Evolutionary conservation across 2,113 vertebrate species (phyloP), one percentile per base, ranked within the genome.

Genomic region (Poeciliopsis prolifica): DNA sequence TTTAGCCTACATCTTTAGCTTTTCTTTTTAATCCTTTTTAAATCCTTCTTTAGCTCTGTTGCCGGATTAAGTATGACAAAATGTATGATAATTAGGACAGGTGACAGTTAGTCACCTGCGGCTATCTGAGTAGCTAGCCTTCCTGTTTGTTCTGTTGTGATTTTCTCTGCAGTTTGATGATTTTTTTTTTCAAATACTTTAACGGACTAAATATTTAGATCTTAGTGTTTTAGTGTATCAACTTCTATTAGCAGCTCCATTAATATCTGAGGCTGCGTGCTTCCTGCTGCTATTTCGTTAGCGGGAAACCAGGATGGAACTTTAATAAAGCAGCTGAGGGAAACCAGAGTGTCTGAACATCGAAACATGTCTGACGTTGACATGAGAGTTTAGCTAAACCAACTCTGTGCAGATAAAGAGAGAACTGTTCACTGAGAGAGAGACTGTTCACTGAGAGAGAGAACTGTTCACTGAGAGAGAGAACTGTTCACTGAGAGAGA

Each of bases 301-400:
- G 76, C 77, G 82, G 48, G 51, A 31, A 73, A 14, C 33, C 51
- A 19, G 58, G 51, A 58, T 3, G 51, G 29, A 63, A 33, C 33
- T 79, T 77, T 75, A 85, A 81, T 76, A 80, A 77, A 73, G 68
- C 70, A 77, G 72, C 68, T 75, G 85, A 89, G 82, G 74, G 77
- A 84, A 82, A 71, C 76, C 83, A 87, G 78, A 84, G 72, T 71
- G 72, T 2, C 15, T 0, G 66, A 70, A 70, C 68, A 33, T 71
- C 9, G 48, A 72, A 87, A 85, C 85, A 75, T 19, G 8, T 48
- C 74, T 75, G 68, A 80, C 68, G 65, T 66, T 76, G 72, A 54
- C 51, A 15, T 70, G 8, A 58, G 40, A 44, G 22, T 58, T 61
- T 61, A 63, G 62, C 78, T 85, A 80, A 79, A 71, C 81, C 74